Evolutionary conservation across 1,140 invertebrate genomes (phyloP), one percentile per base, ranked within the genome.

Genomic region (Rhopalosiphum maidis): DNA sequence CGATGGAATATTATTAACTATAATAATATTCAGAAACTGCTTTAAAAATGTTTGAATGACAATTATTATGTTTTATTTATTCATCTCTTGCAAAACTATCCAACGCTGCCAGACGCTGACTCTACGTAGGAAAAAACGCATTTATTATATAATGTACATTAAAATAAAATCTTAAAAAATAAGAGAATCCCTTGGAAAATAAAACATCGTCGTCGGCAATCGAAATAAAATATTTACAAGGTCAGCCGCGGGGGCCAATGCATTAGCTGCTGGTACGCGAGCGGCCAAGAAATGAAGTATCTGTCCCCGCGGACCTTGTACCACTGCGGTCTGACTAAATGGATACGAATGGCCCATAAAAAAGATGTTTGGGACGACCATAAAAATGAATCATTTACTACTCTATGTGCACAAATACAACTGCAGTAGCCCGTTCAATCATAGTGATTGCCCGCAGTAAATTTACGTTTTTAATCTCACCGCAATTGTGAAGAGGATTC

Each of bases 331-430:
- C 91, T 93, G 77, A 93, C 91, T 93, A 93, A 93, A 93, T 93
- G 91, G 91, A 93, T 93, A 93, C 91, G 91, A 86, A 93, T 93
- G 82, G 91, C 82, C 91, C 91, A 93, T 93, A 93, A 93, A 93
- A 93, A 93, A 93, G 91, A 93, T 86, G 91, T 93, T 93, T 37
- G 91, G 35, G 48, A 93, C 82, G 91, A 93, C 82, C 77, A 93
- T 93, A 93, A 93, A 93, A 93, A 93, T 93, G 91, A 93, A 93
- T 93, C 91, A 93, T 93, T 93, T 93, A 93, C 91, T 93, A 93
- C 91, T 93, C n/a, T 54, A 85, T 48, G 68, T 48, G 77, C 30
- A 83, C 68, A 83, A 82, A 85, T 92, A 82, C 91, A 92, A 35
- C 43, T 51, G 91, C 43, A 92, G n/a, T 35, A 21, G 77, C n/a